phyloP scores from a whole-genome alignment of 2,888 invertebrate species.

The Brachyopa scutellaris region DNA sequence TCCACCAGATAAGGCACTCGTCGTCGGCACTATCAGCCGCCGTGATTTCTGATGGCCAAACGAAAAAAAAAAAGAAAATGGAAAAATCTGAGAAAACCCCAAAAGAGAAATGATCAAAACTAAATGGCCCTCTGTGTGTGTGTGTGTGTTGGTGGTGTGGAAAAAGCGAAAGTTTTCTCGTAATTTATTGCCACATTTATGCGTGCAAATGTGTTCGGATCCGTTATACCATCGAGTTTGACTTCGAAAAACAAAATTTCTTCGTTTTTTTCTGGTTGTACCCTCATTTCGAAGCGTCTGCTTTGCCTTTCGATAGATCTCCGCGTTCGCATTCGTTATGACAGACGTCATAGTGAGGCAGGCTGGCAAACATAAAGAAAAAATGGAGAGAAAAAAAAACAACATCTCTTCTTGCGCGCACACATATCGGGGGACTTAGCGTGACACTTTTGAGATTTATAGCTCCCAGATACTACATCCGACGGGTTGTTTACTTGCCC shows the following conservation, averaged over 20 bases:
- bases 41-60: slow-evolving; percentile 60
- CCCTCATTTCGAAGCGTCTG: neutral
- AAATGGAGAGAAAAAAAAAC: neutral
- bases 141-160: slow-evolving; percentile 22
- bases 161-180: slow-evolving; percentile 63
- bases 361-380: slow-evolving; percentile 72
- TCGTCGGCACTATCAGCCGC: slow-evolving; percentile 69
- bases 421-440: slow-evolving; percentile 42
- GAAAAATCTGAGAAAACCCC: slow-evolving; percentile 35
- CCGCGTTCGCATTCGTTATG: slow-evolving; percentile 78
- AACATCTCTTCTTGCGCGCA: neutral
- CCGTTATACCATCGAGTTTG: slow-evolving; percentile 37
- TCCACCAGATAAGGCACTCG: slow-evolving; percentile 51
- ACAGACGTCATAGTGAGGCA: slow-evolving; percentile 78
- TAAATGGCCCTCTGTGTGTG: slow-evolving; percentile 56
- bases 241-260: slow-evolving; percentile 53
- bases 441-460: slow-evolving; percentile 71
- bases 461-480: slow-evolving; percentile 37
- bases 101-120: slow-evolving; percentile 69
- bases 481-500: slow-evolving; percentile 51
- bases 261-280: neutral
- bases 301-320: slow-evolving; percentile 74
- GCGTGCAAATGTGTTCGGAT: slow-evolving; percentile 70
- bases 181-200: slow-evolving; percentile 72
- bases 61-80: neutral